These are phyloP conservation scores for Hozukius guyotensis DNA, from an alignment of 2,797 vertebrate genomes.

Conservation along the genomic window DNA sequence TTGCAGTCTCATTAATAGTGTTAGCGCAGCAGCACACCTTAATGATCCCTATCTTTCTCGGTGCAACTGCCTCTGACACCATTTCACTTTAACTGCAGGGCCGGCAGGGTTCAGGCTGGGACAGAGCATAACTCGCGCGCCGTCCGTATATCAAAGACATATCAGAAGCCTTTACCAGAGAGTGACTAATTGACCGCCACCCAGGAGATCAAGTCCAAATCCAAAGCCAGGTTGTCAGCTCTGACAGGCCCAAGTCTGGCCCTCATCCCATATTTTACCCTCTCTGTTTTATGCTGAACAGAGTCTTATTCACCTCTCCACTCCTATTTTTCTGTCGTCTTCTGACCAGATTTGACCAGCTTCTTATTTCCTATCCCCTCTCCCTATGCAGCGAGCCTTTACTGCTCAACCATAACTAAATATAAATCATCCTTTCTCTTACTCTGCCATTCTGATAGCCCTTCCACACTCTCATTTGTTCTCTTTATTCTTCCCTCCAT, in stretches of 20 bases:
- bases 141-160: constrained; percentile 52
- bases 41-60: constrained; percentile 60
- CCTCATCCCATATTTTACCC: constrained; percentile 20
- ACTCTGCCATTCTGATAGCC: constrained; percentile 58
- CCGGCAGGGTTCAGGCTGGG: constrained; percentile 56
- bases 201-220: constrained; percentile 47
- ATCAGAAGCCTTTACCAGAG: constrained; percentile 52
- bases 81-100: constrained; percentile 37
- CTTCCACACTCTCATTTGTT: constrained; percentile 52
- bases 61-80: constrained; percentile 38
- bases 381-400: constrained; percentile 24
- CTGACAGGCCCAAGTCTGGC: constrained; percentile 31
- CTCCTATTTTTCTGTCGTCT: constrained; percentile 38
- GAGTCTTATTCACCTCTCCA: constrained; percentile 4
- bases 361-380: constrained; percentile 42
- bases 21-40: constrained; percentile 42
- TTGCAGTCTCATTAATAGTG: constrained; percentile 57
- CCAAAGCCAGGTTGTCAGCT: constrained; percentile 45
- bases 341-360: constrained; percentile 42
- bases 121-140: constrained; percentile 29
- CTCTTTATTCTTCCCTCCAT: constrained; percentile 36
- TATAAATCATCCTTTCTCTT: constrained; percentile 72
- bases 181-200: constrained; percentile 64
- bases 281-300: constrained; percentile 34
- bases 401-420: constrained; percentile 59